phyloP scores from a whole-genome alignment of 1,140 invertebrate genomes.

The Streblospio benedicti region DNA sequence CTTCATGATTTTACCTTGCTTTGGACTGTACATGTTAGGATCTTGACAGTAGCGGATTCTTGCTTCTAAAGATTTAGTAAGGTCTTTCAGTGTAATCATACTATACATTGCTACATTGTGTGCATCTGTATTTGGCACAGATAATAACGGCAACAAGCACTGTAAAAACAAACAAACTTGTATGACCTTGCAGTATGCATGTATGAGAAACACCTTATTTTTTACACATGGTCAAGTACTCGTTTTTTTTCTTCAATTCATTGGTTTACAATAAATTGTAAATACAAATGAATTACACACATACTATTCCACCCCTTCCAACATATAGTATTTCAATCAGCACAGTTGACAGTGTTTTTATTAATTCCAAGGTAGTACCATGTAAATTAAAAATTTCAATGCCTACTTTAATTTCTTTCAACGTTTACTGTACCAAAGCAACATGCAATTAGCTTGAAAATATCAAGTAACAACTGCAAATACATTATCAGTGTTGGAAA shows the following conservation, averaged over 20 bases:
- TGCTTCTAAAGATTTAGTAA: slow-evolving; percentile 25
- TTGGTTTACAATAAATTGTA: background rate
- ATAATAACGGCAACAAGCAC: slow-evolving; percentile 35
- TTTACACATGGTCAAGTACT: background rate
- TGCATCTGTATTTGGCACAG: slow-evolving; percentile 20
- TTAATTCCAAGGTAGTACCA: too few relatives aligned
- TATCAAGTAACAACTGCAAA: too few relatives aligned
- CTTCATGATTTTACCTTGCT: slow-evolving; percentile 40
- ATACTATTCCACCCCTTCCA: too few relatives aligned
- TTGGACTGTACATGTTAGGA: slow-evolving; percentile 37
- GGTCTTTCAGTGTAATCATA: slow-evolving; percentile 28
- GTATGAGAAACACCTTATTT: background rate
- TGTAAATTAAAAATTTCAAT: too few relatives aligned
- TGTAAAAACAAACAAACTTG: slow-evolving; percentile 20
- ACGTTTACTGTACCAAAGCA: too few relatives aligned
- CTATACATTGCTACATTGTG: slow-evolving; percentile 24
- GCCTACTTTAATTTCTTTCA: too few relatives aligned
- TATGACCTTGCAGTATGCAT: background rate
- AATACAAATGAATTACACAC: background rate
- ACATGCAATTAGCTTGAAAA: too few relatives aligned
- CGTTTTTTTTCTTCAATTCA: background rate
- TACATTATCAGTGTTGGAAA: too few relatives aligned
- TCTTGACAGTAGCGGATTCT: slow-evolving; percentile 38
- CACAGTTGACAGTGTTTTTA: too few relatives aligned
- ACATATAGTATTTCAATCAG: too few relatives aligned